phyloP scores from a whole-genome alignment of 2,113 vertebrate species.

The Salvator merianae region DNA sequence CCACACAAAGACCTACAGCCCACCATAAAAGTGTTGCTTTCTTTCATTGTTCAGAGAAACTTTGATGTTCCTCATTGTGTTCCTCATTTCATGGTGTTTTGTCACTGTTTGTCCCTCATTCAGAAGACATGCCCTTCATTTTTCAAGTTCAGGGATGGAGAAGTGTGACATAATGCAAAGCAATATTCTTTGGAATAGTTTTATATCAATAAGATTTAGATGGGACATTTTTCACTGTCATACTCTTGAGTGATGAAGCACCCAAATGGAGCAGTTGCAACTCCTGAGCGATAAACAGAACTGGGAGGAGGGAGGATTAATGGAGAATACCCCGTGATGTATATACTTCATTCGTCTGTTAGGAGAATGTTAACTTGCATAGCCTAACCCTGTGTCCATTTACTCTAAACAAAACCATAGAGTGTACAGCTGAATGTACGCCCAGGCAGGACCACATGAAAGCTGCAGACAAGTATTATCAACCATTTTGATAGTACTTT shows the following conservation, averaged over 20 bases:
- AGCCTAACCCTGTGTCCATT: background rate
- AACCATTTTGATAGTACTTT: background rate
- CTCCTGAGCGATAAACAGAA: background rate
- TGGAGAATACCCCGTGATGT: background rate
- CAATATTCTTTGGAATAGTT: background rate
- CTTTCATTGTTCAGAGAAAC: slow-evolving; percentile 7
- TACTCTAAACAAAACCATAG: background rate
- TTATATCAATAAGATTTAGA: background rate
- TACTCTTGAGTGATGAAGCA: background rate
- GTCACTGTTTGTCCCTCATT: slow-evolving; percentile 5
- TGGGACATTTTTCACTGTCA: background rate
- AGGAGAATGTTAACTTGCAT: background rate
- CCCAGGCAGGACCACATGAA: background rate
- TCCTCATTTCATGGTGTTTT: slow-evolving; percentile 31
- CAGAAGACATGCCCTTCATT: slow-evolving; percentile 14
- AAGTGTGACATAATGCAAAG: background rate
- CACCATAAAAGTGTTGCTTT: background rate
- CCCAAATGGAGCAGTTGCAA: background rate
- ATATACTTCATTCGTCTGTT: background rate
- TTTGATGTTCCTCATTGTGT: slow-evolving; percentile 16
- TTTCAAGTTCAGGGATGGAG: slow-evolving; percentile 20
- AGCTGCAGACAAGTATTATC: background rate
- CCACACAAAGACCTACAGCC: background rate
- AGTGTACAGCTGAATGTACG: background rate
- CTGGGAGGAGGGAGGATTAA: too few relatives aligned